Conservation (phyloP, 2,888 invertebrate genomes). For the Adelphocoris suturalis region DNA sequence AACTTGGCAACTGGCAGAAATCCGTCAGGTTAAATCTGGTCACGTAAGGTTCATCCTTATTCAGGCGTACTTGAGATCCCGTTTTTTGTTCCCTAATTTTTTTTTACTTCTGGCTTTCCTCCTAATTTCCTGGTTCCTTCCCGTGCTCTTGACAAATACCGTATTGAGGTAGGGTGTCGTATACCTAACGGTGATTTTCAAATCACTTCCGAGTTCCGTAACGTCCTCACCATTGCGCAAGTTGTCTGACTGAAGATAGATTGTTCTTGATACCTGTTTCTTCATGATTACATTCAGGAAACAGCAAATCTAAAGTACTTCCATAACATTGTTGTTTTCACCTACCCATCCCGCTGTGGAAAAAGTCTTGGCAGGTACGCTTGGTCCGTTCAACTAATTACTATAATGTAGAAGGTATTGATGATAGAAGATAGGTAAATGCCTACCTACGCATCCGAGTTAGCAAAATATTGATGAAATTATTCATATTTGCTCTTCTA, state of each 20-base stretch:
- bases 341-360: too few relatives aligned
- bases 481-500: too few relatives aligned
- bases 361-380: too few relatives aligned
- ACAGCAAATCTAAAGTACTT: too few relatives aligned
- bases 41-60: slow-evolving; percentile 36
- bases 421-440: too few relatives aligned
- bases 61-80: slow-evolving; percentile 8
- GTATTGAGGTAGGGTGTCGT: background rate
- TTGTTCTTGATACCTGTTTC: background rate
- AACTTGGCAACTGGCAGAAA: background rate
- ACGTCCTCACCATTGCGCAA: slow-evolving; percentile 7
- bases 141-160: background rate
- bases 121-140: background rate
- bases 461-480: too few relatives aligned
- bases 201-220: background rate
- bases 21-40: background rate
- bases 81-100: slow-evolving; percentile 18
- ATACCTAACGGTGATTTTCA: background rate
- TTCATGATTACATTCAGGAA: background rate
- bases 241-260: slow-evolving; percentile 8
- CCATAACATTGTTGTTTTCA: too few relatives aligned
- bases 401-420: too few relatives aligned
- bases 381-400: too few relatives aligned
- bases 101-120: background rate
- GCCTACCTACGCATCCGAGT: too few relatives aligned